These are phyloP conservation scores for Phataginus tetradactyla DNA, from an alignment of 2,797 vertebrate species.

Conservation along the genomic window DNA sequence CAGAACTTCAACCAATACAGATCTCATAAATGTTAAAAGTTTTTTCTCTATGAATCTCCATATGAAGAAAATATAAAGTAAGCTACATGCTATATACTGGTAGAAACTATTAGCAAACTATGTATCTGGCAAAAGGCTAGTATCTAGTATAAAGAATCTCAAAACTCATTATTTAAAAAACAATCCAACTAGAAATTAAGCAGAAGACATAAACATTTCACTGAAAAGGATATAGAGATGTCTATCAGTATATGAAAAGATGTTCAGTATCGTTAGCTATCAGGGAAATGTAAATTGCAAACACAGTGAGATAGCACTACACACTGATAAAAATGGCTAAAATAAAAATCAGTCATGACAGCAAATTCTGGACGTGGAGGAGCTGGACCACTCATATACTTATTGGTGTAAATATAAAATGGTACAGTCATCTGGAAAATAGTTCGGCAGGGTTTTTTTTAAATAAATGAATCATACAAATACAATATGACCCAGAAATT, in stretches of 20 bases:
- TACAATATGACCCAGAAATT: background rate
- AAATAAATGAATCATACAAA: background rate
- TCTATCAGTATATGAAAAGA: background rate
- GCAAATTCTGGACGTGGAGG: background rate
- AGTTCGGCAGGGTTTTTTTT: background rate
- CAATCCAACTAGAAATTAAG: background rate
- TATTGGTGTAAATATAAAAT: background rate
- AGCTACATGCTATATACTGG: background rate
- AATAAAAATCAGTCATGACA: background rate
- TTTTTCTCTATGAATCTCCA: background rate
- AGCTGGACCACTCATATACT: background rate
- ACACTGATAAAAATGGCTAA: background rate
- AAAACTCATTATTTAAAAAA: background rate
- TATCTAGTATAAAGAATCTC: background rate
- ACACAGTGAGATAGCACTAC: background rate
- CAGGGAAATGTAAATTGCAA: background rate
- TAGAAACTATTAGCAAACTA: background rate
- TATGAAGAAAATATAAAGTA: background rate
- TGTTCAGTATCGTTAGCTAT: background rate
- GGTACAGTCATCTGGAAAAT: background rate
- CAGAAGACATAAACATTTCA: conserved; percentile 9
- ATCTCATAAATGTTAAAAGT: background rate
- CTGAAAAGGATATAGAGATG: background rate
- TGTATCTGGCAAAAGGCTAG: background rate
- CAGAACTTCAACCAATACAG: background rate